phyloP scores from a whole-genome alignment of 2,113 vertebrate species.

The Ibidorhyncha struthersii region DNA sequence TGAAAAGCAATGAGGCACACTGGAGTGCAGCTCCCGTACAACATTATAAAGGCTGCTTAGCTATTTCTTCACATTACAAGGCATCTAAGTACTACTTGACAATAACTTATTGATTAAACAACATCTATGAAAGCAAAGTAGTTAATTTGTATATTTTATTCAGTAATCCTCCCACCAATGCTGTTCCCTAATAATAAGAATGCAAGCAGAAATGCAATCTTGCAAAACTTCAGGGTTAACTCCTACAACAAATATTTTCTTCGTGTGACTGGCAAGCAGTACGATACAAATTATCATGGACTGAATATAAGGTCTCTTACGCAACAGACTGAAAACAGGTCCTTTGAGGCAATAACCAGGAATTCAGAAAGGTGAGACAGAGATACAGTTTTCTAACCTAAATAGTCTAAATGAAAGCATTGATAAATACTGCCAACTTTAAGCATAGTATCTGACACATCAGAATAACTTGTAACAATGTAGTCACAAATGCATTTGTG shows the following conservation, averaged over 20 bases:
- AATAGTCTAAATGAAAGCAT: background rate
- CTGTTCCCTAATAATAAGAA: background rate
- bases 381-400: background rate
- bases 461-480: background rate
- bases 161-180: background rate
- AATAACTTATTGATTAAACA: conserved; percentile 23
- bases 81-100: background rate
- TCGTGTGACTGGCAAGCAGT: background rate
- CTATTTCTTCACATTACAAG: background rate
- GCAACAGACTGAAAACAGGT: background rate
- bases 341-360: background rate
- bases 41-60: background rate
- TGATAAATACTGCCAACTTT: background rate
- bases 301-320: background rate
- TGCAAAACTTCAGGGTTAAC: background rate
- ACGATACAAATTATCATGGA: background rate
- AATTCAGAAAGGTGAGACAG: background rate
- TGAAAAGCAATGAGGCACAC: background rate
- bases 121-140: background rate
- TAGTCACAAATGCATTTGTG: background rate
- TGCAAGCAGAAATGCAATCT: background rate
- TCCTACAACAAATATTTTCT: background rate
- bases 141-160: background rate
- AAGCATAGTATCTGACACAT: background rate
- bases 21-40: background rate